Conservation (phyloP, 2,797 vertebrate species). For the Ambastaia sidthimunki region DNA sequence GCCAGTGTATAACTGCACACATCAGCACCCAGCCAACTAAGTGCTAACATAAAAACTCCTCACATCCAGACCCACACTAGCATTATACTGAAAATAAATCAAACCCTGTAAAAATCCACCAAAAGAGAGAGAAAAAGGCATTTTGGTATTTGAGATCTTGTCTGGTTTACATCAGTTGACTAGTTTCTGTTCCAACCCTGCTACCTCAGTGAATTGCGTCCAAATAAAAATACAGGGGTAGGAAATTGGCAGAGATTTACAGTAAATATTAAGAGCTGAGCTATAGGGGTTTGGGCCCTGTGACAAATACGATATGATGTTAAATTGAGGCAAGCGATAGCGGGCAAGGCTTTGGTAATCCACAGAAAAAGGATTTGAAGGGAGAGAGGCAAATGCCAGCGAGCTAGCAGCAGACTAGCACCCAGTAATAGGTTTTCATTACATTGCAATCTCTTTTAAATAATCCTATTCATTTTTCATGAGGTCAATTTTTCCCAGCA, state of each 20-base stretch:
- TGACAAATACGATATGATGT: slow-evolving; percentile 51
- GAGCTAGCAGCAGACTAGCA: slow-evolving; percentile 35
- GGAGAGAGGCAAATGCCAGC: slow-evolving; percentile 33
- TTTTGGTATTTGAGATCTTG: background rate
- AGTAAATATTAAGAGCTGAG: slow-evolving; percentile 47
- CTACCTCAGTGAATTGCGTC: slow-evolving; percentile 25
- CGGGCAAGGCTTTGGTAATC: slow-evolving; percentile 36
- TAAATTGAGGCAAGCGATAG: slow-evolving; percentile 46
- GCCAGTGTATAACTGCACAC: slow-evolving; percentile 38
- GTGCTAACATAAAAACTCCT: slow-evolving; percentile 31
- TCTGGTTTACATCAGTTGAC: slow-evolving; percentile 51
- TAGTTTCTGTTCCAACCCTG: background rate
- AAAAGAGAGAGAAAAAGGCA: background rate
- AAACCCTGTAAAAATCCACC: slow-evolving; percentile 18
- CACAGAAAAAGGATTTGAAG: slow-evolving; percentile 38
- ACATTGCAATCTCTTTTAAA: slow-evolving; percentile 56
- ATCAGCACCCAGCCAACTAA: slow-evolving; percentile 29
- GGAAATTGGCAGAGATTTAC: slow-evolving; percentile 45
- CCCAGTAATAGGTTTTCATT: slow-evolving; percentile 59
- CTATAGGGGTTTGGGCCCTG: slow-evolving; percentile 37
- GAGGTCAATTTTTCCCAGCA: slow-evolving; percentile 54
- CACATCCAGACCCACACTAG: slow-evolving; percentile 3
- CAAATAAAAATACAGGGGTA: slow-evolving; percentile 34
- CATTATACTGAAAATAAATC: slow-evolving; percentile 46
- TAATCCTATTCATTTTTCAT: slow-evolving; percentile 60